These are phyloP conservation scores for Diogma glabrata DNA, from an alignment of 2,888 invertebrate species.

Conservation along the genomic window DNA sequence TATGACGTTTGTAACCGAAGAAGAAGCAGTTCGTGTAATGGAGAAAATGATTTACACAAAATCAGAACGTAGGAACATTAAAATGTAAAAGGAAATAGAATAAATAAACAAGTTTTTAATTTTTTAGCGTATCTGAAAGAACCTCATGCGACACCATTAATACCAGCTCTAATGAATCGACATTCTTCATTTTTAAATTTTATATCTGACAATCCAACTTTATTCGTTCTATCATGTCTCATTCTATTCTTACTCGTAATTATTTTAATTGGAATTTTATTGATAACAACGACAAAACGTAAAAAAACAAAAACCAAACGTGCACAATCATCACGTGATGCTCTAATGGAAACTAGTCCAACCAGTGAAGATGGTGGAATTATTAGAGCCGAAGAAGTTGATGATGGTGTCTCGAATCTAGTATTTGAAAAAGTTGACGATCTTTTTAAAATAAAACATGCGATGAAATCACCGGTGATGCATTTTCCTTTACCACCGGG, in stretches of 20 bases:
- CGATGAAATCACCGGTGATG: background rate
- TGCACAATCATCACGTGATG: background rate
- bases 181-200: constrained; percentile 28
- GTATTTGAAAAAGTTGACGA: constrained; percentile 27
- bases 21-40: constrained; percentile 60
- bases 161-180: constrained; percentile 28
- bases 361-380: background rate
- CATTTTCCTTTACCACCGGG: constrained; percentile 18
- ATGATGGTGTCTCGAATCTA: constrained; percentile 29
- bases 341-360: background rate
- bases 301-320: constrained; percentile 24
- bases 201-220: constrained; percentile 30
- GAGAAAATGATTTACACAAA: constrained; percentile 69
- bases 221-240: constrained; percentile 30
- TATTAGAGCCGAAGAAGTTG: constrained; percentile 2
- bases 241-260: constrained; percentile 30
- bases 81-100: background rate
- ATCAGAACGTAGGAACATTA: constrained; percentile 64
- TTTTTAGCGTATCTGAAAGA: constrained; percentile 34
- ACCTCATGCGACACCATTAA: constrained; percentile 35
- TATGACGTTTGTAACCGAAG: constrained; percentile 67
- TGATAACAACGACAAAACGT: constrained; percentile 30
- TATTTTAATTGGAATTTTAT: constrained; percentile 28
- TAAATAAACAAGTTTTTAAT: too few relatives aligned
- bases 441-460: constrained; percentile 1